These are phyloP conservation scores for Oegoconia quadripuncta DNA, from an alignment of 2,888 invertebrate genomes.

Conservation along the genomic window DNA sequence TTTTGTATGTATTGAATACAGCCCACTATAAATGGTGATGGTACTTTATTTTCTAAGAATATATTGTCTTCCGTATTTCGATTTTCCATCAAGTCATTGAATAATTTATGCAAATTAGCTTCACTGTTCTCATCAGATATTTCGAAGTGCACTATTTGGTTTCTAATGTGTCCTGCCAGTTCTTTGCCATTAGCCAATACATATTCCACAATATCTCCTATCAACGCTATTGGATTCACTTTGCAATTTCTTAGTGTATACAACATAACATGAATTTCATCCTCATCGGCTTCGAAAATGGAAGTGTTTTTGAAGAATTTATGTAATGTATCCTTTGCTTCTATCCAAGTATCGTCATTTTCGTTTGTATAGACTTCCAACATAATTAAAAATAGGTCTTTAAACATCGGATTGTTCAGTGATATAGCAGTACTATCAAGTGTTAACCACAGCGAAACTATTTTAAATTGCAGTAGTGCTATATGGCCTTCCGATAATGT, in stretches of 20 bases:
- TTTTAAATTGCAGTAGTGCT: constrained; percentile 64
- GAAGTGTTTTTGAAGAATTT: constrained; percentile 80
- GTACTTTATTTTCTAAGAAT: constrained; percentile 60
- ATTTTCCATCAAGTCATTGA: constrained; percentile 60
- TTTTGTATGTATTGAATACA: constrained; percentile 56
- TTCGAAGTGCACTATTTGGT: constrained; percentile 58
- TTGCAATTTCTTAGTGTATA: constrained; percentile 65
- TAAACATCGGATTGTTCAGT: constrained; percentile 73
- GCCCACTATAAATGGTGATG: constrained; percentile 64
- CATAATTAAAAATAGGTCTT: constrained; percentile 76
- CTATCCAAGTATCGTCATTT: constrained; percentile 56
- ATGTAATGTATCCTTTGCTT: constrained; percentile 75
- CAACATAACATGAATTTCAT: constrained; percentile 84
- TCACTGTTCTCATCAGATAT: constrained; percentile 50
- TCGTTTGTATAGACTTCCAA: constrained; percentile 72
- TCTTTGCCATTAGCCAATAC: constrained; percentile 51
- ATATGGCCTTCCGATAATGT: constrained; percentile 40
- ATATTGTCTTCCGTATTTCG: constrained; percentile 46
- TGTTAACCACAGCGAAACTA: constrained; percentile 64
- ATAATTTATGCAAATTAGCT: constrained; percentile 50
- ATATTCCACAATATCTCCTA: constrained; percentile 59
- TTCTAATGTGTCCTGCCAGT: constrained; percentile 48
- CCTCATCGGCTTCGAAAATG: constrained; percentile 81
- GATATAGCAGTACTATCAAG: constrained; percentile 72
- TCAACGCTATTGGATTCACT: constrained; percentile 46